phyloP scores from a whole-genome alignment of 2,888 invertebrate genomes.

The Apantesis nais region DNA sequence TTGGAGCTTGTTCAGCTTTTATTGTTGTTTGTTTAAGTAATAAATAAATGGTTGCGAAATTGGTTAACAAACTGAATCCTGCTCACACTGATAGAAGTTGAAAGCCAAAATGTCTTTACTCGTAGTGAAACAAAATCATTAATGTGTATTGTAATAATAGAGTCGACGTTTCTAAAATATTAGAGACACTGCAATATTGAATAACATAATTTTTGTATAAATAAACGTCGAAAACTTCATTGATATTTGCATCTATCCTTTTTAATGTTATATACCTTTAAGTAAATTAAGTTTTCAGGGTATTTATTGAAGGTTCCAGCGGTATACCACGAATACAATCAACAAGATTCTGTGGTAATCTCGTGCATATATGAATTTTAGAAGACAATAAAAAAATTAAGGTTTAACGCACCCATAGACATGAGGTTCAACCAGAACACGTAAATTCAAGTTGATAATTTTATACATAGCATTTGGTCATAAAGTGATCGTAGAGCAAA shows the following conservation, averaged over 20 bases:
- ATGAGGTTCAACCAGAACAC: constrained; percentile 39
- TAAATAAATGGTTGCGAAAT: constrained; percentile 69
- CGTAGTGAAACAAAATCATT: constrained; percentile 40
- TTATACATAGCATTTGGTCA: neutral
- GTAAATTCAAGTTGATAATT: constrained; percentile 25
- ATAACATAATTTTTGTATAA: constrained; percentile 65
- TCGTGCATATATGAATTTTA: no score
- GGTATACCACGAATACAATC: no score
- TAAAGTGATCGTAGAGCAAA: constrained; percentile 10
- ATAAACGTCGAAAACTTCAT: constrained; percentile 60
- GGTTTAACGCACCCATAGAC: constrained; percentile 40
- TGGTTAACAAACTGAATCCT: constrained; percentile 67
- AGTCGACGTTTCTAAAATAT: constrained; percentile 14
- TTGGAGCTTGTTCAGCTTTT: constrained; percentile 66
- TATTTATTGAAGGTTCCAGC: constrained; percentile 47
- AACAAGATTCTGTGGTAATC: no score
- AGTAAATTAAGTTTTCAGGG: constrained; percentile 65
- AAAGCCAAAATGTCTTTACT: constrained; percentile 32
- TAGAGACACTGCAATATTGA: constrained; percentile 32
- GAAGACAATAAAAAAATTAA: no score
- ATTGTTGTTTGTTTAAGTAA: constrained; percentile 76
- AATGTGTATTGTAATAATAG: constrained; percentile 38
- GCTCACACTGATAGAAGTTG: constrained; percentile 41
- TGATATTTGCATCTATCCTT: constrained; percentile 64
- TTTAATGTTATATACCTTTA: constrained; percentile 57